Evolutionary conservation across 2,797 vertebrate species (phyloP), one percentile per base, ranked within the genome.

Genomic region (Eutrigla gurnardus): DNA sequence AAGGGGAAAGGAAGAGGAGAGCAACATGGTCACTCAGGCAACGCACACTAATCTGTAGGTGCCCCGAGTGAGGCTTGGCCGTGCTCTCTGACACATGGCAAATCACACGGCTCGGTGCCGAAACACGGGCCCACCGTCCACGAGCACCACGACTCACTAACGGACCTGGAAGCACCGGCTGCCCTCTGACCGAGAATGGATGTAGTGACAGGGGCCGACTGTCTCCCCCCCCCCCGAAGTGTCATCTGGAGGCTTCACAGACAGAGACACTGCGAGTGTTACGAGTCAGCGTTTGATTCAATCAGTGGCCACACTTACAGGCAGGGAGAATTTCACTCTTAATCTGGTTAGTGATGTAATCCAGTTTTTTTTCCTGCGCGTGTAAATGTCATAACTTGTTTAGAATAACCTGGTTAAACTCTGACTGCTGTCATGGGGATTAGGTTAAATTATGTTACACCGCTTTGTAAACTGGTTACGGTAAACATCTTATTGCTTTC

Each of bases 91-190:
- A 87, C 92, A 91, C 89, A 90, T 85, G 88, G 89, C 84, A 85
- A 85, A 91, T 92, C 84, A 86, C 86, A 90, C 78, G 84, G 89
- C 87, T 90, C 85, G 87, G 78, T 83, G 89, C 82, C 78, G 81
- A 88, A 86, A 91, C 84, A 89, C 78, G 77, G 65, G 58, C 73
- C 33, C 62, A 35, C 49, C 32, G 73, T 80, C 86, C 74, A 45
- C 76, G 68, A 25, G 78, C 74, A 74, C 69, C 70, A 60, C 18
- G 83, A 86, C 57, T 81, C 81, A 4, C 63, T 53, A 72, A 77
- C 65, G 3, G 85, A 86, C 81, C 84, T 77, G 80, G 77, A 86
- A 84, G 81, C 53, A 63, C 75, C 69, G 55, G 80, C 81, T 87
- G 84, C 70, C 84, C 81, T 82, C 70, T 70, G 79, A 77, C 76